phyloP scores from a whole-genome alignment of 2,113 vertebrate species.

The Seriola dumerili region DNA sequence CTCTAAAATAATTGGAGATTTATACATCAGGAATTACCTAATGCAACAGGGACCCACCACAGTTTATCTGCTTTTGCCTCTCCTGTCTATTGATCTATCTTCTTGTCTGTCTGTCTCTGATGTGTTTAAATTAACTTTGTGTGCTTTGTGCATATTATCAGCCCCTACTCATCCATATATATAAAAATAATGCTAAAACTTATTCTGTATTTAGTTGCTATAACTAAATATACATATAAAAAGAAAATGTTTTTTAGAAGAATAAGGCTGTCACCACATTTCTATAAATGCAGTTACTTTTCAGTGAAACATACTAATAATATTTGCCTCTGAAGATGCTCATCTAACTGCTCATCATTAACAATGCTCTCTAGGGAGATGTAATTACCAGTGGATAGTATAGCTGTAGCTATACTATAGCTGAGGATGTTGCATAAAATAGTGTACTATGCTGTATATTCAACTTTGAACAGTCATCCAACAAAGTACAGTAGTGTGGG shows the following conservation, averaged over 20 bases:
- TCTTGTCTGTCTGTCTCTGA: not conserved
- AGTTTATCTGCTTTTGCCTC: not conserved
- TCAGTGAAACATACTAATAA: not conserved
- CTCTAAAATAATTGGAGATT: constrained; percentile 35
- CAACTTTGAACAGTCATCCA: constrained; percentile 57
- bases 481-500: constrained; percentile 60
- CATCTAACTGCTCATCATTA: not conserved
- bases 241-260: not conserved
- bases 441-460: constrained; percentile 18
- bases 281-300: too few relatives aligned
- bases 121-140: not conserved
- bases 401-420: not conserved
- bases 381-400: not conserved
- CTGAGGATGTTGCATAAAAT: not conserved
- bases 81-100: not conserved
- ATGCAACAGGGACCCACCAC: constrained; percentile 11
- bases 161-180: not conserved
- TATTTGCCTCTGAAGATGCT: not conserved
- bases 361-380: not conserved
- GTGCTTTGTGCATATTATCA: not conserved
- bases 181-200: not conserved
- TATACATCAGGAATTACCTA: constrained; percentile 1
- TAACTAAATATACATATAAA: not conserved
- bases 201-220: not conserved
- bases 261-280: not conserved